Conservation (phyloP, 2,888 invertebrate species). For the Epinotia nisella region DNA sequence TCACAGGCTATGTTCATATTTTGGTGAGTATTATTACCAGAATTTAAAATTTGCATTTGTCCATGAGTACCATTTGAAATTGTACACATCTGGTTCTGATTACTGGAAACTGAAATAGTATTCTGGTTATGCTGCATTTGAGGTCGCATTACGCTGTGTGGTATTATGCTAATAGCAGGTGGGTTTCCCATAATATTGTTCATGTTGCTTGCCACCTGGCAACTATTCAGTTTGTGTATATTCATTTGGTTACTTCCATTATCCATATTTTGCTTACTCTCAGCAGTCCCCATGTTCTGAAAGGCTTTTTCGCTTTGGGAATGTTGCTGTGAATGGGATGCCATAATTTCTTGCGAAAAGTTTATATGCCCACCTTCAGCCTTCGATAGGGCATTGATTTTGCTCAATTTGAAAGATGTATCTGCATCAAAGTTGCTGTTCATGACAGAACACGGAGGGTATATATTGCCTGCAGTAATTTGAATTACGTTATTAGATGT, state of each 20-base stretch:
- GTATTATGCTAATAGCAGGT: constrained; percentile 77
- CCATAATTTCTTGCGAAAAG: constrained; percentile 80
- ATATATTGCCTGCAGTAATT: constrained; percentile 79
- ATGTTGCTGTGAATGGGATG: constrained; percentile 78
- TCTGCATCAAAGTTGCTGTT: constrained; percentile 78
- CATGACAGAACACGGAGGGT: constrained; percentile 72
- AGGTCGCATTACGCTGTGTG: constrained; percentile 73
- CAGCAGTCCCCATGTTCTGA: constrained; percentile 74
- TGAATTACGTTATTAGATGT: constrained; percentile 78
- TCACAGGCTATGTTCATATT: constrained; percentile 77
- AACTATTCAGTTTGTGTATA: constrained; percentile 76
- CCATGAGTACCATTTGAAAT: constrained; percentile 71
- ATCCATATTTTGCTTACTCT: constrained; percentile 72
- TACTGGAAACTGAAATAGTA: constrained; percentile 66
- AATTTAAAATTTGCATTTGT: constrained; percentile 74
- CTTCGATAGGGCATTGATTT: constrained; percentile 79
- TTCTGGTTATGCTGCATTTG: constrained; percentile 73
- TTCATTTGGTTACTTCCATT: constrained; percentile 70
- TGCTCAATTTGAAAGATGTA: constrained; percentile 77
- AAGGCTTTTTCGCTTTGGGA: constrained; percentile 76
- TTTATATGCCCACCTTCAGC: constrained; percentile 79
- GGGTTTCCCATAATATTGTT: constrained; percentile 54
- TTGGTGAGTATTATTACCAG: constrained; percentile 74
- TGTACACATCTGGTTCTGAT: constrained; percentile 77
- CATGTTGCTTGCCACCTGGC: constrained; percentile 73